Evolutionary conservation across 1,140 invertebrate species (phyloP).

Genomic region (Heliothis subflexa): DNA sequence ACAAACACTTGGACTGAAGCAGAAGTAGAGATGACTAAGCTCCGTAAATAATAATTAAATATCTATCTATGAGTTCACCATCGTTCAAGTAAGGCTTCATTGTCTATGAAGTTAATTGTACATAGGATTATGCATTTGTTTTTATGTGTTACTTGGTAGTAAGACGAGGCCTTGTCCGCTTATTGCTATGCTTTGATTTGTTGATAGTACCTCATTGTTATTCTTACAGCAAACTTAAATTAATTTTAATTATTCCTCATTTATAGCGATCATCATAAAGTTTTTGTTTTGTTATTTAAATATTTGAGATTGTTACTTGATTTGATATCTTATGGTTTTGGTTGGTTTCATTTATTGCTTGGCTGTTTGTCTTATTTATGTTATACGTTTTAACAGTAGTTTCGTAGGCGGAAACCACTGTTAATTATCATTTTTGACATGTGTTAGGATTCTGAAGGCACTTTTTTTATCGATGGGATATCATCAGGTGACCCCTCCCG

Average conservation of each 20-base stretch:
- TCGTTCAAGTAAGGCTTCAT: conserved; percentile 36
- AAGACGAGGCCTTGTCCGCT: conserved; percentile 10
- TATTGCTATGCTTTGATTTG: conserved; percentile 38
- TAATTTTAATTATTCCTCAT: conserved; percentile 41
- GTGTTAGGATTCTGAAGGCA: neutral
- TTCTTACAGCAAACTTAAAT: conserved; percentile 18
- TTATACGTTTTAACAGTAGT: neutral
- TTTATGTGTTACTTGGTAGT: conserved; percentile 14
- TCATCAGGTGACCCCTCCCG: too few species aligned
- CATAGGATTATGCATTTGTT: conserved; percentile 34
- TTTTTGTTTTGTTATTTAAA: conserved; percentile 1
- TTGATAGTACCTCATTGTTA: conserved; percentile 36
- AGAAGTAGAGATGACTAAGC: conserved; percentile 23
- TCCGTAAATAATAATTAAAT: conserved; percentile 15
- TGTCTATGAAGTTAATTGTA: conserved; percentile 37
- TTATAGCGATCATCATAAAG: conserved; percentile 15
- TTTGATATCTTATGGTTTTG: neutral
- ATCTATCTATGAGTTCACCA: conserved; percentile 35
- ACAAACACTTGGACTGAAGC: neutral
- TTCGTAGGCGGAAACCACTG: neutral
- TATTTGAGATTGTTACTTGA: conserved; percentile 10
- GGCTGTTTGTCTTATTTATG: neutral
- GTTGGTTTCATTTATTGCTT: neutral
- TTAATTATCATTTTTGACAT: neutral
- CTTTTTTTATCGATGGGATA: too few species aligned